Evolutionary conservation across 2,797 vertebrate genomes (phyloP), one percentile per base, ranked within the genome.

Genomic region (Phrynocephalus guinanensis): DNA sequence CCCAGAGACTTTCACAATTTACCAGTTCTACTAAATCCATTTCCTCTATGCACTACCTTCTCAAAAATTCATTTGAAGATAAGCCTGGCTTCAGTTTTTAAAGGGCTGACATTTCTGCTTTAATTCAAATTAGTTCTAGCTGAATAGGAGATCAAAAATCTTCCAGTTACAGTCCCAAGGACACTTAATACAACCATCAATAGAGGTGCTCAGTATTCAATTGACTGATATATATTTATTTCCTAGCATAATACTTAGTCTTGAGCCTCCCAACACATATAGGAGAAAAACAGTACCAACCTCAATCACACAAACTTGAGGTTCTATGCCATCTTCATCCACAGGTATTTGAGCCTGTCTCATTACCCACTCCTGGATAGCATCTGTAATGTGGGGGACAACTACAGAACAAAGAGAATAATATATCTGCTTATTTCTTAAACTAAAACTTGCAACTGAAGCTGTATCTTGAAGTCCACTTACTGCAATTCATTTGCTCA

Each of bases 331-430:
- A 15, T 99, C 98, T 28, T 97, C 98, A n/a, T 99, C 98, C 0
- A 99, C 98, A 4, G 98, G 97, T 68, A 99, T 97, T 83, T 81
- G 95, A 1, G 99, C 98, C 93, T 99, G 99, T 80, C 97, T 98
- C 97, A 99, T 97, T 0, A 99, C 98, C 98, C 99, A 99, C 78
- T 99, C 99, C 94, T 99, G 99, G 92, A 99, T 98, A 3, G 99
- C 98, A 92, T 99, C 98, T n/a, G 99, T 99, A 96, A 99, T 99
- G 92, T 99, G 99, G 79, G 99, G 99, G 56, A 99, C 98, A 91
- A 99, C 99, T 99, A 87, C 89, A 92, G 26, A 90, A 92, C 3
- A 89, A 92, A 78, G 83, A 88, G 67, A 67, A 87, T 83, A 15
- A 52, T 60, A 60, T 3, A 5, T 10, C 9, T 50, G 11, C 0